Evolutionary conservation across 2,797 vertebrate species (phyloP).

Genomic region (Danio kyathit): DNA sequence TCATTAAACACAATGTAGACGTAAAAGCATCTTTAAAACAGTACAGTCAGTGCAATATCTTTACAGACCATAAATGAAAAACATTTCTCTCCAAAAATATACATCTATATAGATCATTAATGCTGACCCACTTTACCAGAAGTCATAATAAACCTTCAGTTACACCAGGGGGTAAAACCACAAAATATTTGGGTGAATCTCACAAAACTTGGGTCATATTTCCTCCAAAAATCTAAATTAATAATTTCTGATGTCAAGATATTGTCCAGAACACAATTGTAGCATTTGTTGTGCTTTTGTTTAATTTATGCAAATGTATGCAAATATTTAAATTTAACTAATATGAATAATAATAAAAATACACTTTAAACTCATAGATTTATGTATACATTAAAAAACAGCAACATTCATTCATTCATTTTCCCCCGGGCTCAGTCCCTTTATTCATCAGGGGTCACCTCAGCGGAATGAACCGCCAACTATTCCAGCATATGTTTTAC

Average conservation of each 20-base stretch:
- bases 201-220: background rate
- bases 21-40: conserved; percentile 71
- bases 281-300: too few species aligned
- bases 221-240: background rate
- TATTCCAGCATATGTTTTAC: too few species aligned
- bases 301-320: too few species aligned
- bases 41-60: conserved; percentile 78
- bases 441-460: too few species aligned
- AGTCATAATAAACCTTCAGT: conserved; percentile 60
- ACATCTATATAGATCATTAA: conserved; percentile 69
- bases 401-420: too few species aligned
- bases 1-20: conserved; percentile 73
- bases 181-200: conserved; percentile 33
- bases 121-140: conserved; percentile 58
- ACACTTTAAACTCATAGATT: too few species aligned
- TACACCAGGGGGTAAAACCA: conserved; percentile 47
- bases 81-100: conserved; percentile 78
- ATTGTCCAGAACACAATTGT: background rate
- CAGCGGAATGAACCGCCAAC: too few species aligned
- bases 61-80: conserved; percentile 68
- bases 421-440: too few species aligned
- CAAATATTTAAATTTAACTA: too few species aligned
- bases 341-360: too few species aligned
- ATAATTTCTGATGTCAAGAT: background rate
- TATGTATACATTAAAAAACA: too few species aligned